A percentile compares a stretch with the other conserved stretches of the same genome.
These are phyloP conservation scores for Siphamia tubifer DNA, from an alignment of 2,113 vertebrate species.

Conservation along the genomic window DNA sequence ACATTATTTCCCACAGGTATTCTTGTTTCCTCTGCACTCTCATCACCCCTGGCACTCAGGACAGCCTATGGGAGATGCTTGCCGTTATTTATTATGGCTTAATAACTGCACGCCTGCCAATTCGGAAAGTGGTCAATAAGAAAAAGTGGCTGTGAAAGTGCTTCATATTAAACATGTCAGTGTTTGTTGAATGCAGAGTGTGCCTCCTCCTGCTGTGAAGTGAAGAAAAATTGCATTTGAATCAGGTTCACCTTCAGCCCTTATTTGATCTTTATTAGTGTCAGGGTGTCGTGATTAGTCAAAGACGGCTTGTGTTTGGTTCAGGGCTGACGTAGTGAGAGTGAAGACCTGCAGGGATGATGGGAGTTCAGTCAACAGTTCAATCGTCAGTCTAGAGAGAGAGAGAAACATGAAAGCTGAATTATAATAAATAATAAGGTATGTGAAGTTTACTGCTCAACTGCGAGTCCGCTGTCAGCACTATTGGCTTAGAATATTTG, in stretches of 20 bases:
- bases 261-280: slow-evolving; percentile 41
- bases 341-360: slow-evolving; percentile 17
- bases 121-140: slow-evolving; percentile 60
- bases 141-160: slow-evolving; percentile 58
- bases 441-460: slow-evolving; percentile 6
- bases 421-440: slow-evolving; percentile 35
- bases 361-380: slow-evolving; percentile 20
- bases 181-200: slow-evolving; percentile 59
- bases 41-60: slow-evolving; percentile 35
- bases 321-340: slow-evolving; percentile 18
- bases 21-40: slow-evolving; percentile 37
- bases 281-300: slow-evolving; percentile 38
- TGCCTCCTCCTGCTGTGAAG: slow-evolving; percentile 29
- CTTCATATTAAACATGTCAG: slow-evolving; percentile 63
- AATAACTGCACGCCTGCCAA: slow-evolving; percentile 63
- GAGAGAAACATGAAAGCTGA: slow-evolving; percentile 36
- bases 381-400: slow-evolving; percentile 8
- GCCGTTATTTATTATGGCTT: slow-evolving; percentile 63
- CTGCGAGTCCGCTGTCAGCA: slow-evolving; percentile 7
- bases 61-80: slow-evolving; percentile 34
- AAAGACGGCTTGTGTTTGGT: slow-evolving; percentile 43
- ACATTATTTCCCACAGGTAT: slow-evolving; percentile 45
- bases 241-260: slow-evolving; percentile 54
- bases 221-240: slow-evolving; percentile 48
- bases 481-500: slow-evolving; percentile 36